These are phyloP conservation scores for Pedicia rivosa DNA, from an alignment of 2,888 invertebrate genomes.

Conservation along the genomic window DNA sequence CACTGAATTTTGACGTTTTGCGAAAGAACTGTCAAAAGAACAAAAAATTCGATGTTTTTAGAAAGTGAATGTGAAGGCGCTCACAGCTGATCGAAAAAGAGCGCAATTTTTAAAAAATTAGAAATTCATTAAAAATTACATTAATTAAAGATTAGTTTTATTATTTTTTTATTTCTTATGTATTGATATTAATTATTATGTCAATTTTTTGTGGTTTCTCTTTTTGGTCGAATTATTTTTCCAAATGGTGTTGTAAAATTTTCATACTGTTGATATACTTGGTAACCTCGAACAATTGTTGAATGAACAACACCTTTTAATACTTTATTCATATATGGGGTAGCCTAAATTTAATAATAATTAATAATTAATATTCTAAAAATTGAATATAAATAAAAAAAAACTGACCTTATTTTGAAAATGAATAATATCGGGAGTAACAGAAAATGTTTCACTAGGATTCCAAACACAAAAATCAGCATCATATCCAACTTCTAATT, in stretches of 20 bases:
- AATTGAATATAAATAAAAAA: slow-evolving; percentile 7
- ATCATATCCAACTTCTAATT: slow-evolving; percentile 42
- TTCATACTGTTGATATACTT: slow-evolving; percentile 35
- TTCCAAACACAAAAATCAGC: slow-evolving; percentile 60
- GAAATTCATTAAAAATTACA: too few species aligned
- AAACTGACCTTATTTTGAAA: slow-evolving; percentile 47
- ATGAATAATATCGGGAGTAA: slow-evolving; percentile 39
- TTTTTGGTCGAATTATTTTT: slow-evolving; percentile 21
- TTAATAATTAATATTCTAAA: slow-evolving; percentile 7
- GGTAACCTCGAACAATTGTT: slow-evolving; percentile 46
- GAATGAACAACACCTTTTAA: slow-evolving; percentile 44
- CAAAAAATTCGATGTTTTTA: too few species aligned
- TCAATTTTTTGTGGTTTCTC: not conserved
- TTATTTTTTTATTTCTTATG: too few species aligned
- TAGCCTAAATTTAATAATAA: slow-evolving; percentile 15
- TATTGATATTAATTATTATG: too few species aligned
- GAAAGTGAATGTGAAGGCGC: too few species aligned
- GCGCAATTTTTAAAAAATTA: too few species aligned
- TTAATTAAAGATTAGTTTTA: too few species aligned
- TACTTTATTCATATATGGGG: slow-evolving; percentile 43
- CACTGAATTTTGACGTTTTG: too few species aligned
- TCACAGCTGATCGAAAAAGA: too few species aligned
- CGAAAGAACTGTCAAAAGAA: too few species aligned
- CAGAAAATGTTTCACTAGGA: slow-evolving; percentile 41
- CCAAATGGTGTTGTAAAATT: slow-evolving; percentile 28